Conservation (phyloP, 1,140 invertebrate genomes). For the Pararge aegeria region DNA sequence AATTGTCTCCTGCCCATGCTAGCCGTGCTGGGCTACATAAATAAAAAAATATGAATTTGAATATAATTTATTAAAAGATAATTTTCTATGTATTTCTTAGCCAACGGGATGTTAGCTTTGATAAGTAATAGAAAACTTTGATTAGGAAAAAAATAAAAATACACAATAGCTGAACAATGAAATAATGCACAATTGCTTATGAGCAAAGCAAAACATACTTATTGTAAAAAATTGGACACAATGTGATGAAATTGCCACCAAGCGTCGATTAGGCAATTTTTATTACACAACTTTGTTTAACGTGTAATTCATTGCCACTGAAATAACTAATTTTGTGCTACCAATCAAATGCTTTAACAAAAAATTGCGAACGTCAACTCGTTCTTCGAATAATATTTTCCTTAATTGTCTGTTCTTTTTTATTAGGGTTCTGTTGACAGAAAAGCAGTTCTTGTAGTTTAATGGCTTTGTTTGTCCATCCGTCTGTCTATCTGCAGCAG, state of each 20-base stretch:
- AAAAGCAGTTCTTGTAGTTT: too few species aligned
- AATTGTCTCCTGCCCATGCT: too few species aligned
- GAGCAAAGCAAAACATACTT: slow-evolving; percentile 24
- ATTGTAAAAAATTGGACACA: slow-evolving; percentile 30
- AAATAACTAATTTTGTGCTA: slow-evolving; percentile 13
- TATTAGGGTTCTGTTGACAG: too few species aligned
- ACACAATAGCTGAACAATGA: slow-evolving; percentile 19
- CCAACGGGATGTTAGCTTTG: too few species aligned
- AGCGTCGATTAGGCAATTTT: slow-evolving; percentile 27
- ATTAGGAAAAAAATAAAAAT: not conserved
- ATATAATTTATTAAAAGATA: too few species aligned
- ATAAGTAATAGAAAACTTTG: not conserved
- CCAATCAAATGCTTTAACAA: not conserved
- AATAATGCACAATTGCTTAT: slow-evolving; percentile 38
- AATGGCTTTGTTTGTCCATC: too few species aligned
- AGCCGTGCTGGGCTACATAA: too few species aligned
- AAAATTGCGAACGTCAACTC: not conserved
- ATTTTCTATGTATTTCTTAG: too few species aligned
- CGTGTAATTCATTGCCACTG: slow-evolving; percentile 12
- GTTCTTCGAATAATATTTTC: not conserved
- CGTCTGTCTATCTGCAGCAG: too few species aligned
- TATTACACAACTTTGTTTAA: slow-evolving; percentile 21
- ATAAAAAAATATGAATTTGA: too few species aligned
- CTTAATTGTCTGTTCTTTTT: not conserved
- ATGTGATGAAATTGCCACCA: slow-evolving; percentile 29